Base-by-base conservation (phyloP, 2,888 invertebrate genomes). In the Torymus tubicola region DNA sequence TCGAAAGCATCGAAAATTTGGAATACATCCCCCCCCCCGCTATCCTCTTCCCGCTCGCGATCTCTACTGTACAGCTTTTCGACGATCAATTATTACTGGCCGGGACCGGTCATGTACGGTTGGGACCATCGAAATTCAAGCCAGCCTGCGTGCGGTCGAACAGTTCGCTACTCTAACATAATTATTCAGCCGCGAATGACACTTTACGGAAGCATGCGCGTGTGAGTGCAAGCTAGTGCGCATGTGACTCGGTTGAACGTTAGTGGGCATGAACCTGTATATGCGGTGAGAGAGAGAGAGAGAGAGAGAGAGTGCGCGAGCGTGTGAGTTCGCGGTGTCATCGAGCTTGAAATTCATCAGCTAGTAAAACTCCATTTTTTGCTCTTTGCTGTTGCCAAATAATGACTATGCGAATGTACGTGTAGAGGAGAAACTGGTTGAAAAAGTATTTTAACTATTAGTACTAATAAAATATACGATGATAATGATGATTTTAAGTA, bases 31-130 rank as follows among this genome's bases (percentile, higher is more conserved):
- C 21, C n/a, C n/a, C n/a, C n/a, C n/a, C n/a, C n/a, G n/a, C n/a
- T 53, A 71, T 31, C 21, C 61, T 21, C 42, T 24, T 18, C 14
- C n/a, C n/a, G 11, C 13, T 16, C 11, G 69, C 80, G 75, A 61
- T 81, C 76, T 42, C 42, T 42, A 42, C 42, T 42, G 42, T 42
- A 42, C 42, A 42, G 42, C 83, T 84, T 80, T 86, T 84, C 81
- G 78, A 82, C 83, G 84, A 86, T 85, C 84, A 86, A 86, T 86
- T 86, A 87, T 86, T 84, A 78, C 80, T 55, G 63, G 77, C 81
- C 65, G 50, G 68, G 67, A 73, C 68, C 68, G 75, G 8, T 42
- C 42, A 42, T 42, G 42, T 42, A 42, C 42, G 42, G 8, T 42
- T 81, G 8, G 24, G 18, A 69, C 84, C 85, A 82, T 83, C 82